Base-by-base conservation (phyloP, 2,888 invertebrate genomes). In the Cryptosula pallasiana region DNA sequence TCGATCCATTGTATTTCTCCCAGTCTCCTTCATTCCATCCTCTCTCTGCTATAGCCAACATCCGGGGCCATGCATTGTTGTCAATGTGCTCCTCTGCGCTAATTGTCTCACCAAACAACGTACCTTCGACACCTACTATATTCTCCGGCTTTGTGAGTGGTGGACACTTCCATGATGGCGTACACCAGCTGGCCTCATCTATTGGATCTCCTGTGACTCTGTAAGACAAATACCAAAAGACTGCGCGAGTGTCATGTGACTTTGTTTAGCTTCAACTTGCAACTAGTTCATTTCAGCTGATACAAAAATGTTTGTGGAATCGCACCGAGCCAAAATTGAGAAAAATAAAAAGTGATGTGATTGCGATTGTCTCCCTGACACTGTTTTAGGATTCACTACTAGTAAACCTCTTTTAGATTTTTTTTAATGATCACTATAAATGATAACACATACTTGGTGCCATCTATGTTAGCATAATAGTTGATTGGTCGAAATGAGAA, bases 401-500 rank as follows among this genome's bases (percentile, higher is more conserved):
- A n/a, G n/a, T n/a, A n/a, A n/a, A n/a, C n/a, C n/a, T n/a, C n/a
- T n/a, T n/a, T n/a, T n/a, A n/a, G n/a, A n/a, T n/a, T n/a, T n/a
- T n/a, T n/a, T n/a, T n/a, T n/a, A n/a, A n/a, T n/a, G n/a, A n/a
- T n/a, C n/a, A n/a, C n/a, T n/a, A n/a, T n/a, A n/a, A n/a, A n/a
- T n/a, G n/a, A 55, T 3, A n/a, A 63, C n/a, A 63, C 63, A 13
- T 63, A 63, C 63, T 20, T 63, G 27, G 27, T 32, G 16, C 63
- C 63, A n/a, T 63, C 45, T 45, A 72, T 72, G 76, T 79, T 79
- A 32, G 72, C 72, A 55, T 72, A 72, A 35, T 54, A 54, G 34
- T 72, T 73, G 36, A 77, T 78, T 5, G 82, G 80, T 73, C 79
- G 75, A 71, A 79, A 80, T 9, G 76, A 73, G 70, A 81, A 81